Percentiles rank a stretch among this genome's conserved stretches.
These are phyloP conservation scores for Dyspetes luteomarginatus DNA, from an alignment of 2,888 invertebrate genomes.

Conservation along the genomic window DNA sequence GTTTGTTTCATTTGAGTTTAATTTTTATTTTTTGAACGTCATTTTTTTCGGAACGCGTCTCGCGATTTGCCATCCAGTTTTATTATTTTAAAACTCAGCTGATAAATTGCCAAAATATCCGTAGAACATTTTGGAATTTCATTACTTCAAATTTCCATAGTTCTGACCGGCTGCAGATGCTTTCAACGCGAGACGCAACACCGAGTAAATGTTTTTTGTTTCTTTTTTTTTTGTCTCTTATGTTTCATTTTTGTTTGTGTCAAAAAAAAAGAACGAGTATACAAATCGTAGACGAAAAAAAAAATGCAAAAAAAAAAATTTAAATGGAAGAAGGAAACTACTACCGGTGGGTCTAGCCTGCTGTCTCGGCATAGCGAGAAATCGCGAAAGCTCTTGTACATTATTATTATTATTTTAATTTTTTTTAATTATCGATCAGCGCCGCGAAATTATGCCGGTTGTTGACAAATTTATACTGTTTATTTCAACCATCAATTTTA, in stretches of 20 bases:
- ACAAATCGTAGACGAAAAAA: conserved; percentile 59
- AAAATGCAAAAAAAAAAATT: conserved; percentile 61
- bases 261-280: conserved; percentile 62
- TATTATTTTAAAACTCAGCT: neutral
- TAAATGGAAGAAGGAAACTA: conserved; percentile 62
- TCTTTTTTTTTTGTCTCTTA: conserved; percentile 53
- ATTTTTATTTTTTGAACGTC: conserved; percentile 38
- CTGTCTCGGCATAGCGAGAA: conserved; percentile 44
- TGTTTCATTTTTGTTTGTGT: conserved; percentile 67
- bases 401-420: conserved; percentile 45
- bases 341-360: conserved; percentile 53
- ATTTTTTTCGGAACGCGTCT: conserved; percentile 38
- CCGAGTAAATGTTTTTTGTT: conserved; percentile 41
- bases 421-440: conserved; percentile 53
- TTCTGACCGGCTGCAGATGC: conserved; percentile 24
- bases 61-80: conserved; percentile 1
- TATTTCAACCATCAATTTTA: conserved; percentile 70
- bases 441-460: conserved; percentile 71
- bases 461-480: conserved; percentile 73
- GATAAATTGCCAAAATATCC: neutral
- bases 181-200: conserved; percentile 33
- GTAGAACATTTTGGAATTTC: conserved; percentile 24
- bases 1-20: conserved; percentile 44
- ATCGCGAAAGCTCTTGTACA: conserved; percentile 55
- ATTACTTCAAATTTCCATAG: conserved; percentile 36